Evolutionary conservation across 2,888 invertebrate species (phyloP).

Genomic region (Tinea semifulvella): DNA sequence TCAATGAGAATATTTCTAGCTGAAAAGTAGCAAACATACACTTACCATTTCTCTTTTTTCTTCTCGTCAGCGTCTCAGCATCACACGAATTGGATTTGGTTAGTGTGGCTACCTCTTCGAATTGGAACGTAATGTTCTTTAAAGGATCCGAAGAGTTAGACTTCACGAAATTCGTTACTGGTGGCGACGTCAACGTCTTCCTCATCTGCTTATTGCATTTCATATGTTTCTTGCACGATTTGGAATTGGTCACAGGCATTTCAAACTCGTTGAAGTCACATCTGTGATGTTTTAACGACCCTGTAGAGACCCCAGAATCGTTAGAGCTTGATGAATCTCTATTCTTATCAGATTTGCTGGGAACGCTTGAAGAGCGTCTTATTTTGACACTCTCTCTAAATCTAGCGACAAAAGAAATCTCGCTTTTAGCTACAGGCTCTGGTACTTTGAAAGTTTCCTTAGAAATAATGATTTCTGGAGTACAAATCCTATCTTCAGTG

Average conservation of each 20-base stretch:
- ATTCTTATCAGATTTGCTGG: slow-evolving; percentile 74
- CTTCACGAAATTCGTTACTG: slow-evolving; percentile 65
- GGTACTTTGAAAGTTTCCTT: slow-evolving; percentile 51
- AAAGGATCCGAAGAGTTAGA: slow-evolving; percentile 72
- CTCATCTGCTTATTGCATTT: slow-evolving; percentile 55
- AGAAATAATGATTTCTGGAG: slow-evolving; percentile 30
- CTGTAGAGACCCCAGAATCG: slow-evolving; percentile 75
- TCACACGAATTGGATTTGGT: slow-evolving; percentile 71
- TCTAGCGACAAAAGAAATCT: slow-evolving; percentile 47
- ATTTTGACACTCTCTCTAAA: slow-evolving; percentile 69
- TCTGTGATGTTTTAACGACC: slow-evolving; percentile 69
- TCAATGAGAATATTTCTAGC: no score
- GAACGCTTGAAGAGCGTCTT: slow-evolving; percentile 73
- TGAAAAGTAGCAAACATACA: no score
- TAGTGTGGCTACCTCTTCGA: slow-evolving; percentile 67
- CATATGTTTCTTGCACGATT: slow-evolving; percentile 51
- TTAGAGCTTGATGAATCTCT: slow-evolving; percentile 76
- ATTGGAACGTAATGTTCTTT: slow-evolving; percentile 70
- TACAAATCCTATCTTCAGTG: slow-evolving; percentile 29
- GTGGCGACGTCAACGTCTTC: slow-evolving; percentile 51
- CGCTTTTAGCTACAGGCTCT: slow-evolving; percentile 39
- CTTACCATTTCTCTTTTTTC: slow-evolving; percentile 52
- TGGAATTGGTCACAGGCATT: slow-evolving; percentile 56
- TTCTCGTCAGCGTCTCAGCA: slow-evolving; percentile 68
- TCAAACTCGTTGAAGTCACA: slow-evolving; percentile 71